phyloP scores from a whole-genome alignment of 2,888 invertebrate genomes.

The Machimus atricapillus region DNA sequence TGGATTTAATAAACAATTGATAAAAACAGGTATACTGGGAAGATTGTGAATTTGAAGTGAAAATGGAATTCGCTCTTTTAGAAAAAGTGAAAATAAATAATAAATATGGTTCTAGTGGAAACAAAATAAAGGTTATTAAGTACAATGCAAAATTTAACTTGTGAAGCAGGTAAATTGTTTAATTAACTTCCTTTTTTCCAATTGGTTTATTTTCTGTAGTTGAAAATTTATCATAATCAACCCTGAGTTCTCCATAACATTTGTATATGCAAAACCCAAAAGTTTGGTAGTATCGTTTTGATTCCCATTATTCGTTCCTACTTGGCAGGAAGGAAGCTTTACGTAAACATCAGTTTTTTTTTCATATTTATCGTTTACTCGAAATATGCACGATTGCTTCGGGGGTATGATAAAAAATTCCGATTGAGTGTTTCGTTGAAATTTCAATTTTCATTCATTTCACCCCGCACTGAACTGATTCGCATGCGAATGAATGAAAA shows the following conservation, averaged over 20 bases:
- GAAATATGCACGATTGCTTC: background rate
- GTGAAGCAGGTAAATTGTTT: no score
- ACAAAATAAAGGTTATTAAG: background rate
- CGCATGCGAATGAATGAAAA: background rate
- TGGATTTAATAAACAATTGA: no score
- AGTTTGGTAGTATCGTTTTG: background rate
- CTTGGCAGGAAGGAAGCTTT: background rate
- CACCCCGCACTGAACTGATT: background rate
- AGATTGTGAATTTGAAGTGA: no score
- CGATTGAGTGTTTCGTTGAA: background rate
- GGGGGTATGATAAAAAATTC: background rate
- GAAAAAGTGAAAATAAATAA: no score
- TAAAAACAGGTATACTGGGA: no score
- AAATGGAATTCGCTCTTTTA: no score
- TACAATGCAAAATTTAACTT: no score
- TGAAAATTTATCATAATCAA: background rate
- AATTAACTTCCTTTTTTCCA: background rate
- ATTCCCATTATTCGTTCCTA: background rate
- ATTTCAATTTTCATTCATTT: background rate
- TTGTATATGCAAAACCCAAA: background rate
- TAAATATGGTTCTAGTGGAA: no score
- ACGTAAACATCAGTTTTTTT: background rate
- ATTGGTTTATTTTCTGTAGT: background rate
- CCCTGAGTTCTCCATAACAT: background rate
- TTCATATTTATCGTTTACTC: background rate